Evolutionary conservation across 1,140 invertebrate species (phyloP), one percentile per base, ranked within the genome.

Genomic region (Lethrus apterus): DNA sequence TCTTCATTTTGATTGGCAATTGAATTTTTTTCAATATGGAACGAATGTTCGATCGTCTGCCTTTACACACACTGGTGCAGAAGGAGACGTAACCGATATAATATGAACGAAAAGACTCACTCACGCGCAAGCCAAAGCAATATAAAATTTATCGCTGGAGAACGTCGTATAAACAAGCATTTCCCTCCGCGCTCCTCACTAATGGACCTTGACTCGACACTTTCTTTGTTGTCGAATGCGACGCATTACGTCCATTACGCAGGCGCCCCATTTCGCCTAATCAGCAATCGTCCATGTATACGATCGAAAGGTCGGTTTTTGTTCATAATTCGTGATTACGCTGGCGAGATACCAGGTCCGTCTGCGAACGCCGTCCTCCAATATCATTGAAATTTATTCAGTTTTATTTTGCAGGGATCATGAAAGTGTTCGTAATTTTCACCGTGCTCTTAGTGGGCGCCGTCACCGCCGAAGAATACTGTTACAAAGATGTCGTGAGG

Each of bases 51-150:
- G 32, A 36, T 52, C 26, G 54, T 59, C 69, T 71, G 77, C 84
- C 83, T 87, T 88, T 88, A 86, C 81, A 85, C 84, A 72, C 84
- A 86, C 85, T 87, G 84, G 83, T 75, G 81, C 77, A 88, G 85
- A 88, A 88, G 84, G 83, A 76, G 67, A 74, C 70, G n/a, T n/a
- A n/a, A n/a, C n/a, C n/a, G n/a, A n/a, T n/a, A n/a, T n/a, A n/a
- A n/a, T n/a, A n/a, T n/a, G n/a, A n/a, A n/a, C n/a, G n/a, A n/a
- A n/a, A n/a, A n/a, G n/a, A n/a, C n/a, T n/a, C n/a, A n/a, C n/a
- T n/a, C n/a, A n/a, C n/a, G n/a, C n/a, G n/a, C n/a, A n/a, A n/a
- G n/a, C n/a, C n/a, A n/a, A n/a, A n/a, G n/a, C n/a, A n/a, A n/a
- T n/a, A n/a, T n/a, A n/a, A n/a, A n/a, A n/a, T n/a, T n/a, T n/a